A percentile compares a stretch with the other conserved stretches of the same genome.
Conservation (phyloP, 2,113 vertebrate species). For the Capra hircus region DNA sequence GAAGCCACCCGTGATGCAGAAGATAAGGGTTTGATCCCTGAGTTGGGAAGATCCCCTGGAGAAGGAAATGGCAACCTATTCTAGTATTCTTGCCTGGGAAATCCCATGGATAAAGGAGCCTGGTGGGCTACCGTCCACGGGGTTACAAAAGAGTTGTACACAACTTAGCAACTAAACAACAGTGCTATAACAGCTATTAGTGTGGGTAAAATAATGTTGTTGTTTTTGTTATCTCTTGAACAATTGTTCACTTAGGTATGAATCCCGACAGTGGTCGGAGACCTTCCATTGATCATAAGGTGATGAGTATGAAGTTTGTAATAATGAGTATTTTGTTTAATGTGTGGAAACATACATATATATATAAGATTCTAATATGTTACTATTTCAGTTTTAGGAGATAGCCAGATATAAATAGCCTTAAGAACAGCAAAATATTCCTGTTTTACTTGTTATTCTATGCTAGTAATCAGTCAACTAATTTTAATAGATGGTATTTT, state of each 20-base stretch:
- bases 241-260: not conserved
- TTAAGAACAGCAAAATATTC: not conserved
- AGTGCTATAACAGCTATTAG: not conserved
- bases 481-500: slow-evolving; percentile 29
- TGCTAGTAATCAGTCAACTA: slow-evolving; percentile 4
- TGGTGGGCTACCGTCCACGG: not conserved
- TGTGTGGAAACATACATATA: not conserved
- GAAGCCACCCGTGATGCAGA: not conserved
- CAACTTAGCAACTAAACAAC: not conserved
- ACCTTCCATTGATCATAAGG: not conserved
- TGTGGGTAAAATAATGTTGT: not conserved
- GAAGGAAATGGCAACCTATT: not conserved
- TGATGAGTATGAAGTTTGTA: not conserved
- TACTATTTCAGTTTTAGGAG: not conserved
- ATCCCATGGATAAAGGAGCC: not conserved
- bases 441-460: not conserved
- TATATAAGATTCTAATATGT: not conserved
- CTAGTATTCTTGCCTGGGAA: not conserved
- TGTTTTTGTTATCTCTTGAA: not conserved
- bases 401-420: not conserved
- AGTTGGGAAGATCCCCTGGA: not conserved
- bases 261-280: not conserved
- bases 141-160: not conserved
- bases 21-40: not conserved
- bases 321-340: not conserved